Base-by-base conservation (phyloP, 2,888 invertebrate genomes). In the Ormyrus rosae region DNA sequence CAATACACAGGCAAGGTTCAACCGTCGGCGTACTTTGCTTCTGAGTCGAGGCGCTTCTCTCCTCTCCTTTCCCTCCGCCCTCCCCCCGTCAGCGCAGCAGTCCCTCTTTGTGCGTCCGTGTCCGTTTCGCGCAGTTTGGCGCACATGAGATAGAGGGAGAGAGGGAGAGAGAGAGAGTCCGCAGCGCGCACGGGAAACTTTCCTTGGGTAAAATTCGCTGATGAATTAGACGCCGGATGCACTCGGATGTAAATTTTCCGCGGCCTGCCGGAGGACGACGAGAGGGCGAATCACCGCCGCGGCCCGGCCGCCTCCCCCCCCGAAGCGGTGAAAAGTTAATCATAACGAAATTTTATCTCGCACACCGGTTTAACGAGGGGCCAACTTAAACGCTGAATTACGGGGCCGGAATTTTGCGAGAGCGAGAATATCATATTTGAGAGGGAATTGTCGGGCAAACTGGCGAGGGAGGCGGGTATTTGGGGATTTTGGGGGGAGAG, bases 141-240 rank as follows among this genome's bases (percentile, higher is more conserved):
- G 34, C 34, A 34, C 34, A 34, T 2, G 34, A 34, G 19, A 19
- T 19, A 19, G 11, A 9, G 9, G 45, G 19, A 19, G 70, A n/a
- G 34, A 48, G 58, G 6, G 60, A 8, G n/a, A 6, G 70, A 46
- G 4, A n/a, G 58, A 48, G 64, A 34, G 55, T 53, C 58, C 46
- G 65, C 8, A 0, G 34, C 34, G 34, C 34, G 34, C 34, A 2
- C 34, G 34, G 34, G 75, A 75, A 80, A 81, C 72, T 73, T 81
- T 81, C 48, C 64, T 53, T 13, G 55, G 5, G 53, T 70, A 65
- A 69, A 74, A 74, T 78, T 69, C 55, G 70, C 70, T 78, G 81
- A 81, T 81, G 81, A 74, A 81, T 81, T 74, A 71, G 69, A 64
- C 69, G 81, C 73, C 77, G 81, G 81, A 81, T 77, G 71, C 81